Percentiles rank a stretch among this genome's conserved stretches.
These are phyloP conservation scores for Trissoscelio sp. DNA, from an alignment of 2,888 invertebrate genomes.

Conservation along the genomic window DNA sequence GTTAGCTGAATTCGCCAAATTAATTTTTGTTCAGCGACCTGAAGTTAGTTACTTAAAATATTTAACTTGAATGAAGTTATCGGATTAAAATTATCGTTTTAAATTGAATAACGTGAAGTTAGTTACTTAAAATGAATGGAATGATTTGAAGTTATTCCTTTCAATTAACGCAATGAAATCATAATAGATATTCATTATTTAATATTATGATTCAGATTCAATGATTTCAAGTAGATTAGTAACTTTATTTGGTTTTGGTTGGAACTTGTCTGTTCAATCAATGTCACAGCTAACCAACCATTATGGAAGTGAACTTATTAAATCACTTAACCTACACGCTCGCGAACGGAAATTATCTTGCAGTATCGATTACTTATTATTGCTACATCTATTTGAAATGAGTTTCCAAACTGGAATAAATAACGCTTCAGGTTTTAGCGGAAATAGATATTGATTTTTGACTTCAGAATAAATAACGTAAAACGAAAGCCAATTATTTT, in stretches of 20 bases:
- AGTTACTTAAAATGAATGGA: too few relatives aligned
- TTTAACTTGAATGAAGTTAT: too few relatives aligned
- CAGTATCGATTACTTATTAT: conserved; percentile 44
- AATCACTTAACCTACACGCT: conserved; percentile 7
- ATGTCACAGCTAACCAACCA: conserved; percentile 2
- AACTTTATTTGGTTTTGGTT: not conserved
- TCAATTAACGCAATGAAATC: too few relatives aligned
- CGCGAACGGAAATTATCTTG: conserved; percentile 19
- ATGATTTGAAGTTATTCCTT: too few relatives aligned
- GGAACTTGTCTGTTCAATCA: conserved; percentile 25
- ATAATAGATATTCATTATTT: too few relatives aligned
- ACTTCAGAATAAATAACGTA: not conserved
- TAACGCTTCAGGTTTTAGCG: not conserved
- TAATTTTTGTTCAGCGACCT: too few relatives aligned
- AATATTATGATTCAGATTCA: too few relatives aligned
- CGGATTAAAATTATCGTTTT: too few relatives aligned
- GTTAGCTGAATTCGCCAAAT: too few relatives aligned
- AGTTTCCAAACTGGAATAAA: conserved; percentile 32
- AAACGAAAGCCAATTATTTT: too few relatives aligned
- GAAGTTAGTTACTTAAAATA: too few relatives aligned
- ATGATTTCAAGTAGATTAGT: not conserved
- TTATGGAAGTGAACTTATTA: not conserved
- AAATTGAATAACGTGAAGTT: too few relatives aligned
- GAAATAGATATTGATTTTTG: conserved; percentile 38
- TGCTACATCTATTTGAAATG: conserved; percentile 14